These are phyloP conservation scores for Dicranocentrus wangi DNA, from an alignment of 2,888 invertebrate species.

Conservation along the genomic window DNA sequence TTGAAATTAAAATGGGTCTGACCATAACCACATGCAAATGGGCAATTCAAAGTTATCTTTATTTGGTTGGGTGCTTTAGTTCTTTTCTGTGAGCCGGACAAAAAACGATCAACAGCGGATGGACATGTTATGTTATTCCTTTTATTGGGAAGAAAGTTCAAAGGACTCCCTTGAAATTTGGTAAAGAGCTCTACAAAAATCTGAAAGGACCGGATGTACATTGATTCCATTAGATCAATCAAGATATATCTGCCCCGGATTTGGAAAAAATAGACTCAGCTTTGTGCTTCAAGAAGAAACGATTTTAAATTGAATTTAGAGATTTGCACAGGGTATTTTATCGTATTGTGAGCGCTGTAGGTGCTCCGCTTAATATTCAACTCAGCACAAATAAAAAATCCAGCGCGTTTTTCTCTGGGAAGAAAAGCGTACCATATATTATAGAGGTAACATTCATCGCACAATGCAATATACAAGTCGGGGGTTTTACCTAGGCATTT, in stretches of 20 bases:
- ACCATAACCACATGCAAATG: not conserved
- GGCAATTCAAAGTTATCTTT: not conserved
- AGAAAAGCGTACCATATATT: not conserved
- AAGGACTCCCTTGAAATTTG: slow-evolving; percentile 40
- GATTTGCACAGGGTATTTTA: not conserved
- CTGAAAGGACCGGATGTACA: slow-evolving; percentile 31
- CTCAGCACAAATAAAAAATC: slow-evolving; percentile 10
- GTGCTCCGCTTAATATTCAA: no score
- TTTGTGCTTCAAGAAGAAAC: not conserved
- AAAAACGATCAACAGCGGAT: no score
- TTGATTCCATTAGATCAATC: no score
- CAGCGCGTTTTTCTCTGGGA: not conserved
- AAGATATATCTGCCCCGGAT: not conserved
- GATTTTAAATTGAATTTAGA: slow-evolving; percentile 2
- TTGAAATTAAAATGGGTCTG: not conserved
- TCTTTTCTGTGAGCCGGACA: no score
- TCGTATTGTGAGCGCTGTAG: no score
- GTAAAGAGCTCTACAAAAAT: no score
- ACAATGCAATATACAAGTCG: no score
- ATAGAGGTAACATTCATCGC: no score
- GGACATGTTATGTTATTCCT: no score
- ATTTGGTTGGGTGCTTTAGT: no score
- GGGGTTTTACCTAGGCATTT: no score
- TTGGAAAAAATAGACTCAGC: not conserved
- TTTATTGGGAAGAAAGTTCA: slow-evolving; percentile 37